Evolutionary conservation across 2,113 vertebrate genomes (phyloP).

Genomic region (Anoplopoma fimbria): DNA sequence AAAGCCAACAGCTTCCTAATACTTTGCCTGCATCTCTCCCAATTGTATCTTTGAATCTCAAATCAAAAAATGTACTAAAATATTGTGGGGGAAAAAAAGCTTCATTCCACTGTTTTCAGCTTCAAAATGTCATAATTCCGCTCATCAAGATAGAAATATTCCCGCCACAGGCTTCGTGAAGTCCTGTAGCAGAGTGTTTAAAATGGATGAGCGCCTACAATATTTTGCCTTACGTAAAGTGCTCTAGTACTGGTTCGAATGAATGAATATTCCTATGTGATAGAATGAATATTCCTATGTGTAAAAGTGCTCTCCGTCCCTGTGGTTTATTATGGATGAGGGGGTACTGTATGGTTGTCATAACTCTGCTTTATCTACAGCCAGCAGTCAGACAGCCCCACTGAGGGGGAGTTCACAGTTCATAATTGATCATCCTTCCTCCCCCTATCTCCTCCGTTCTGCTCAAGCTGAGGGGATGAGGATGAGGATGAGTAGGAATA

Average conservation of each 20-base stretch:
- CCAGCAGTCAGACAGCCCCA: conserved; percentile 77
- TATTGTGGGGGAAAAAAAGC: neutral
- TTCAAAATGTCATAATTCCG: neutral
- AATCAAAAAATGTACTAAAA: conserved; percentile 4
- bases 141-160: conserved; percentile 26
- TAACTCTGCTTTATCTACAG: conserved; percentile 81
- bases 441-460: conserved; percentile 69
- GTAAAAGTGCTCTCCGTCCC: conserved; percentile 62
- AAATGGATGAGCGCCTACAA: conserved; percentile 57
- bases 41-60: neutral
- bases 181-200: conserved; percentile 40
- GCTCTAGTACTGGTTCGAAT: conserved; percentile 43
- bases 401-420: conserved; percentile 78
- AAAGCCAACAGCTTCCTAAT: neutral
- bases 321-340: conserved; percentile 79
- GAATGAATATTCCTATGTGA: conserved; percentile 61
- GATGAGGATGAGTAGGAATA: conserved; percentile 54
- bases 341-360: conserved; percentile 76
- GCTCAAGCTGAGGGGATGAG: conserved; percentile 63
- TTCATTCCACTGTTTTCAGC: neutral
- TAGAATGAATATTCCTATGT: conserved; percentile 61
- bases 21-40: neutral
- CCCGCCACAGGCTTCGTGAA: conserved; percentile 11
- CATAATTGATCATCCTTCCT: conserved; percentile 81
- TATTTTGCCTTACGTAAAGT: conserved; percentile 59